Evolutionary conservation across 2,888 invertebrate genomes (phyloP).

Genomic region (Nemapogon koenigi): DNA sequence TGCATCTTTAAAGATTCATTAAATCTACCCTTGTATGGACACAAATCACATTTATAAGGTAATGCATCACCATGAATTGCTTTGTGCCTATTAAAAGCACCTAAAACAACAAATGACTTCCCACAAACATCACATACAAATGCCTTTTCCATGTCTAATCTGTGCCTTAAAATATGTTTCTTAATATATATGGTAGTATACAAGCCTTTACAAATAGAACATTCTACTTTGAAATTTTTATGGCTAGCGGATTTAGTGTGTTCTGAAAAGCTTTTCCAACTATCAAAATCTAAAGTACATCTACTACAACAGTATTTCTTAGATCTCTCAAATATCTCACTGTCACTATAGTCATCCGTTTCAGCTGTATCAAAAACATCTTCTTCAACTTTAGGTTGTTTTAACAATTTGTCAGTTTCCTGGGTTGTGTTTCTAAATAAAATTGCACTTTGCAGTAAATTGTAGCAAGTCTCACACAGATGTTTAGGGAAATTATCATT

Average conservation of each 20-base stretch:
- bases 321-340: constrained; percentile 17
- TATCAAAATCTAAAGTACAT: constrained; percentile 35
- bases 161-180: constrained; percentile 35
- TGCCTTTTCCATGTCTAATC: constrained; percentile 19
- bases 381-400: constrained; percentile 17
- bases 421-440: constrained; percentile 44
- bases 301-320: constrained; percentile 28
- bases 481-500: constrained; percentile 40
- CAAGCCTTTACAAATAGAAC: constrained; percentile 38
- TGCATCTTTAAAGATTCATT: constrained; percentile 46
- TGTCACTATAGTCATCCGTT: not conserved
- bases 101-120: constrained; percentile 34
- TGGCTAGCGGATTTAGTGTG: constrained; percentile 39
- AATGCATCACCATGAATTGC: constrained; percentile 40
- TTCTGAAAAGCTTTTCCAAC: constrained; percentile 31
- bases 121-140: constrained; percentile 52
- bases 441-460: constrained; percentile 38
- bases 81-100: constrained; percentile 38
- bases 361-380: not conserved
- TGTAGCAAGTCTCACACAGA: constrained; percentile 35
- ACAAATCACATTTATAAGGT: constrained; percentile 40
- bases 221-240: constrained; percentile 32
- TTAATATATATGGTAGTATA: constrained; percentile 36
- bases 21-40: constrained; percentile 48
- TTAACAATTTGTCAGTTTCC: constrained; percentile 30